Evolutionary conservation across 2,113 vertebrate genomes (phyloP).

Genomic region (Aspiorhynchus laticeps): DNA sequence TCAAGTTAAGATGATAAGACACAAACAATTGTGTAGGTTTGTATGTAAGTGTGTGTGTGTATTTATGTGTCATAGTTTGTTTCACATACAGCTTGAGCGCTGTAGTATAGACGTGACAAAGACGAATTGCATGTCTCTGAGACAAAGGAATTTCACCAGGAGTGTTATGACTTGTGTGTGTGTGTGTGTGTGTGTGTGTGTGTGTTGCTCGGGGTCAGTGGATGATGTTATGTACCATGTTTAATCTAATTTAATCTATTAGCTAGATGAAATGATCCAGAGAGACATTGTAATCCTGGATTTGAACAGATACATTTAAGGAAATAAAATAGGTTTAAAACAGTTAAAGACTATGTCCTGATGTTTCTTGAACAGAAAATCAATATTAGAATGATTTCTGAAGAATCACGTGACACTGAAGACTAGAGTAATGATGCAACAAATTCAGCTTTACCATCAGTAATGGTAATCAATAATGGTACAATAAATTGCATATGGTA

Average conservation of each 20-base stretch:
- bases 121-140: conserved; percentile 3
- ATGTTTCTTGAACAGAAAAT: no score
- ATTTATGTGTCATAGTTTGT: not conserved
- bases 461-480: no score
- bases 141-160: conserved; percentile 9
- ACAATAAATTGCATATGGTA: not conserved
- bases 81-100: not conserved
- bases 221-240: not conserved
- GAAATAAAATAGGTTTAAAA: not conserved
- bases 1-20: not conserved
- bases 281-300: not conserved
- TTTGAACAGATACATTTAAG: not conserved
- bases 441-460: no score
- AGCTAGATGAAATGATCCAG: not conserved
- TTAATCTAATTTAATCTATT: conserved; percentile 20
- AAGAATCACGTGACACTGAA: no score
- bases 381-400: not conserved
- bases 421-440: no score
- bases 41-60: not conserved
- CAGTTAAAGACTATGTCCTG: not conserved
- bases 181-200: not conserved
- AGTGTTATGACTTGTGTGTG: not conserved
- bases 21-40: not conserved
- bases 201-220: not conserved
- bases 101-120: not conserved